Conservation (phyloP, 1,140 invertebrate genomes). For the Apolygus lucorum region DNA sequence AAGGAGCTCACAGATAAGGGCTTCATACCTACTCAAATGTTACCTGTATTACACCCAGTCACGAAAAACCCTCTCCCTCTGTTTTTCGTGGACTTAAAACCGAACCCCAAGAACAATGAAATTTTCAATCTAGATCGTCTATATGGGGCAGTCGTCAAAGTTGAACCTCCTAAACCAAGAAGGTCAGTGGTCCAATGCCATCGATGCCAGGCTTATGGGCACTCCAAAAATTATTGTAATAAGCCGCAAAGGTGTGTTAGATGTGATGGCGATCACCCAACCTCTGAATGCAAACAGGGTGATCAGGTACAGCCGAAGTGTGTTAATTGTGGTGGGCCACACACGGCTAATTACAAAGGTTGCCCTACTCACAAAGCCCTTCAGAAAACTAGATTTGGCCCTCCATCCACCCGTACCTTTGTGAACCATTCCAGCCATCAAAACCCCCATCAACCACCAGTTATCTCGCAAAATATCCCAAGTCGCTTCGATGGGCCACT, state of each 20-base stretch:
- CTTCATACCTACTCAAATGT: neutral
- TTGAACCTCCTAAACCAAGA: neutral
- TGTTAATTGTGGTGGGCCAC: constrained; percentile 16
- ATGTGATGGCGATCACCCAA: constrained; percentile 18
- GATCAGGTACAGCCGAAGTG: constrained; percentile 21
- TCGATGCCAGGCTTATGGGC: constrained; percentile 23
- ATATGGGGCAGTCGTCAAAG: neutral
- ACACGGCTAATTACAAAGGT: constrained; percentile 28
- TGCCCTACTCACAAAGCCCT: too few species aligned
- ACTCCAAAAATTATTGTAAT: constrained; percentile 26
- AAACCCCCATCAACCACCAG: neutral
- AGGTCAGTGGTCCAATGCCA: constrained; percentile 19
- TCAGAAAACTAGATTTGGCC: constrained; percentile 6
- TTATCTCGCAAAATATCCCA: too few species aligned
- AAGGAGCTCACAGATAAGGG: neutral
- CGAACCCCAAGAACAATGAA: neutral
- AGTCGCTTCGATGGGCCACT: neutral
- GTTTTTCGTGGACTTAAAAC: too few species aligned
- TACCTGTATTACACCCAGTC: neutral
- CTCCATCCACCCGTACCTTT: neutral
- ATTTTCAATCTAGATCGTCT: neutral
- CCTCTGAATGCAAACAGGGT: constrained; percentile 14
- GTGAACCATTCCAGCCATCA: neutral
- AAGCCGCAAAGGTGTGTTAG: constrained; percentile 23
- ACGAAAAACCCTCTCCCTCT: neutral